Percentiles rank a stretch among this genome's conserved stretches.
Evolutionary conservation across 2,888 invertebrate genomes (phyloP).

Genomic region (Rosalia funebris): DNA sequence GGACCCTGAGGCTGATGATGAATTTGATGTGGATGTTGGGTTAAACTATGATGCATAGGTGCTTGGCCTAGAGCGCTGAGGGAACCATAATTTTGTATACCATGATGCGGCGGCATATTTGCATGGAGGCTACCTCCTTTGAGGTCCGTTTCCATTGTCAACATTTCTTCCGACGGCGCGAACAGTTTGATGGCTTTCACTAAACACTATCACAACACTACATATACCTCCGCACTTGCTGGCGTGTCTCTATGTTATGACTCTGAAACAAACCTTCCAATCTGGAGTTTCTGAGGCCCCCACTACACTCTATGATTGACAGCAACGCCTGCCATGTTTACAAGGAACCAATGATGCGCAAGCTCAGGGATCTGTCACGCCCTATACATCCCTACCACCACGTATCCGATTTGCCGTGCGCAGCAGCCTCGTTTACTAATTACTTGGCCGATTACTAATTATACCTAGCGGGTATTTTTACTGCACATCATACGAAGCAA

Average conservation of each 20-base stretch:
- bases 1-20: constrained; percentile 71
- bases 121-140: constrained; percentile 89
- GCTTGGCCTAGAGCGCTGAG: constrained; percentile 77
- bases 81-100: constrained; percentile 76
- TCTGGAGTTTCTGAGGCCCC: constrained; percentile 56
- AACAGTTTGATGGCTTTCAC: constrained; percentile 77
- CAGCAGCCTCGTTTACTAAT: constrained; percentile 53
- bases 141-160: constrained; percentile 92
- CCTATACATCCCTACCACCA: constrained; percentile 41
- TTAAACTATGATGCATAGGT: constrained; percentile 71
- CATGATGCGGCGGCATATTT: constrained; percentile 86
- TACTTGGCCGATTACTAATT: constrained; percentile 63
- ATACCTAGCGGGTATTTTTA: constrained; percentile 65
- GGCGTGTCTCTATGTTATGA: constrained; percentile 60
- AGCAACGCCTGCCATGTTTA: constrained; percentile 63
- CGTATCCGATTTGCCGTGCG: constrained; percentile 31
- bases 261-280: constrained; percentile 42
- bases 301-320: constrained; percentile 56
- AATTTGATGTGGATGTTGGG: constrained; percentile 69
- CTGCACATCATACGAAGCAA: constrained; percentile 60
- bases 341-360: constrained; percentile 54
- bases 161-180: constrained; percentile 86
- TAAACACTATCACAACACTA: constrained; percentile 52
- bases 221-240: constrained; percentile 56
- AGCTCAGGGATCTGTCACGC: constrained; percentile 39